Conservation (phyloP, 1,140 invertebrate genomes). For the Orius insidiosus region DNA sequence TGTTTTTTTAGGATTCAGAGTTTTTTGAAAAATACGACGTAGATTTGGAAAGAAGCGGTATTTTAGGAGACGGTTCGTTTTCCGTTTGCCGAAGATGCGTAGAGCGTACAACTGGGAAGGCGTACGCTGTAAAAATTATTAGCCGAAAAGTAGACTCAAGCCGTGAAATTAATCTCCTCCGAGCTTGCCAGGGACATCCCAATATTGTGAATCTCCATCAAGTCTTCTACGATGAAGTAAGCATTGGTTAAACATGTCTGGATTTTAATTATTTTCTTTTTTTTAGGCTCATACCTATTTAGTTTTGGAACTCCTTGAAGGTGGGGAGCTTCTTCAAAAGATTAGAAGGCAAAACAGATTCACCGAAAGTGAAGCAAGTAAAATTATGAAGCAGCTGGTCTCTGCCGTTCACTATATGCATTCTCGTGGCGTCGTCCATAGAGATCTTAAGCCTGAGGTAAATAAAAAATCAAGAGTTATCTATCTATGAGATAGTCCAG, state of each 20-base stretch:
- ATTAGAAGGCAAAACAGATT: constrained; percentile 45
- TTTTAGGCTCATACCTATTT: constrained; percentile 53
- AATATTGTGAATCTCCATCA: constrained; percentile 77
- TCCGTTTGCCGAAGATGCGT: constrained; percentile 72
- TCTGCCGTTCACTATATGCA: constrained; percentile 71
- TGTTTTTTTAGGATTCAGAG: constrained; percentile 45
- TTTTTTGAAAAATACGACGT: constrained; percentile 78
- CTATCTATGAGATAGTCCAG: no score
- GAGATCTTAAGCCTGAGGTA: constrained; percentile 80
- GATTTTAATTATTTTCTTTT: constrained; percentile 7
- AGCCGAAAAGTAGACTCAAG: constrained; percentile 55
- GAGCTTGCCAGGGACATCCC: constrained; percentile 66
- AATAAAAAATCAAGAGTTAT: constrained; percentile 1
- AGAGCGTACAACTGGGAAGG: constrained; percentile 47
- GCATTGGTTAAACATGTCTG: not conserved
- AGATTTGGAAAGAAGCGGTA: constrained; percentile 37
- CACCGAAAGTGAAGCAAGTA: constrained; percentile 46
- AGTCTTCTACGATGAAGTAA: constrained; percentile 58
- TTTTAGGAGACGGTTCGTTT: constrained; percentile 76
- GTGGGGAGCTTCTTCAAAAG: constrained; percentile 68
- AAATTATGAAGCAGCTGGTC: constrained; percentile 58
- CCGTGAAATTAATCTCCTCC: constrained; percentile 59
- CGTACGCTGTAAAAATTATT: constrained; percentile 84
- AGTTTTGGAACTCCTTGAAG: constrained; percentile 67
- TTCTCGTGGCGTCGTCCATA: constrained; percentile 58